These are phyloP conservation scores for Piezodorus guildinii DNA, from an alignment of 1,140 invertebrate genomes.

Conservation along the genomic window DNA sequence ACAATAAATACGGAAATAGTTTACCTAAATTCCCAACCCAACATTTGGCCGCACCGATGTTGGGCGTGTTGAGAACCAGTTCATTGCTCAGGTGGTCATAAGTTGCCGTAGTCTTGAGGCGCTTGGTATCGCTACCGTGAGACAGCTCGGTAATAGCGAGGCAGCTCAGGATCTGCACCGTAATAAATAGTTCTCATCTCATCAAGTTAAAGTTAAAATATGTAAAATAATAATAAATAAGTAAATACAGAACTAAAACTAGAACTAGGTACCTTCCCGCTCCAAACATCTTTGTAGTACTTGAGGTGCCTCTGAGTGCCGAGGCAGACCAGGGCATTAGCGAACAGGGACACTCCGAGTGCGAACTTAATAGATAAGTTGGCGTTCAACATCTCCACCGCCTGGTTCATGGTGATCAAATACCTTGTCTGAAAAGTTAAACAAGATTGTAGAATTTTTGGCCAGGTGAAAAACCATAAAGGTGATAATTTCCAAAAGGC, in stretches of 20 bases:
- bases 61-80: conserved; percentile 82
- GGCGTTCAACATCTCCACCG: conserved; percentile 47
- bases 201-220: not conserved
- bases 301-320: conserved; percentile 65
- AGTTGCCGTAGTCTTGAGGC: conserved; percentile 77
- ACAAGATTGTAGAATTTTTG: not conserved
- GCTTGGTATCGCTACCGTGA: conserved; percentile 86
- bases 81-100: conserved; percentile 66
- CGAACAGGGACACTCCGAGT: conserved; percentile 52
- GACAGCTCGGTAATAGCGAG: conserved; percentile 83
- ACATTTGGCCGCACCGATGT: conserved; percentile 87
- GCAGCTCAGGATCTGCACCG: conserved; percentile 46
- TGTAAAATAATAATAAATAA: not conserved
- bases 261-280: conserved; percentile 46
- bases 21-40: conserved; percentile 82
- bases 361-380: conserved; percentile 57
- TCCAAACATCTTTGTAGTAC: conserved; percentile 54
- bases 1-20: too few species aligned
- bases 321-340: conserved; percentile 52
- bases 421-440: conserved; percentile 43
- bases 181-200: not conserved
- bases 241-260: too few species aligned
- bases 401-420: conserved; percentile 61
- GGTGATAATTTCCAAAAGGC: too few species aligned
- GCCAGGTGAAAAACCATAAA: not conserved